Percentiles rank a stretch among this genome's conserved stretches.
Evolutionary conservation across 2,797 vertebrate species (phyloP).

Genomic region (Melanogrammus aeglefinus): DNA sequence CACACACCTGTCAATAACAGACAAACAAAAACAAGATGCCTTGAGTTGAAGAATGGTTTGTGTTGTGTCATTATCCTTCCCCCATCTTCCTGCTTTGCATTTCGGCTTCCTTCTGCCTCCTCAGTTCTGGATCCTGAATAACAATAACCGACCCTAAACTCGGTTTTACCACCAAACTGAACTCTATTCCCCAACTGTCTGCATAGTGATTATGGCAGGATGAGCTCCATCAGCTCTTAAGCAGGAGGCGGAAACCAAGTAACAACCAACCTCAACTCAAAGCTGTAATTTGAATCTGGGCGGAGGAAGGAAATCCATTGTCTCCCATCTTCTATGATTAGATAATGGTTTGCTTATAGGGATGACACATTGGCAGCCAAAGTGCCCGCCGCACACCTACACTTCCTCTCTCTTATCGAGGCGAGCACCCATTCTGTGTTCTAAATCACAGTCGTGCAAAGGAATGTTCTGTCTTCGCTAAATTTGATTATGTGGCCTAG

Average conservation of each 20-base stretch:
- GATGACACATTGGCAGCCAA: slow-evolving; percentile 32
- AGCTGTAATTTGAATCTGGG: neutral
- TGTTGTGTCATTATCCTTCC: neutral
- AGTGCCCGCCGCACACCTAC: slow-evolving; percentile 19
- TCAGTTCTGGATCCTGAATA: neutral
- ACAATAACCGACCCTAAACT: neutral
- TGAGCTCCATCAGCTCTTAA: neutral
- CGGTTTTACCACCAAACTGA: neutral
- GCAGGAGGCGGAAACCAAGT: neutral
- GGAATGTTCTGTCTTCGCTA: slow-evolving; percentile 35
- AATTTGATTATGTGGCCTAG: slow-evolving; percentile 39
- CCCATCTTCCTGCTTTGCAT: neutral
- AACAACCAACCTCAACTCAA: neutral
- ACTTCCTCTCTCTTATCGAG: neutral
- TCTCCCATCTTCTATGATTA: neutral
- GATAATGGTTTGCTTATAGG: neutral
- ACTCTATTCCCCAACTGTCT: neutral
- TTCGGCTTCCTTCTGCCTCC: neutral
- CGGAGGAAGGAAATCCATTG: neutral
- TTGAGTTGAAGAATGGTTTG: slow-evolving; percentile 1
- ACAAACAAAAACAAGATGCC: neutral
- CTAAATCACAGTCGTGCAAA: slow-evolving; percentile 17
- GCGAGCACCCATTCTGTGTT: neutral
- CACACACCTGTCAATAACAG: neutral
- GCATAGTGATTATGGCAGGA: neutral